Conservation (phyloP, 64 coral and sea anemone species). For the Cladopsammia gracilis region DNA sequence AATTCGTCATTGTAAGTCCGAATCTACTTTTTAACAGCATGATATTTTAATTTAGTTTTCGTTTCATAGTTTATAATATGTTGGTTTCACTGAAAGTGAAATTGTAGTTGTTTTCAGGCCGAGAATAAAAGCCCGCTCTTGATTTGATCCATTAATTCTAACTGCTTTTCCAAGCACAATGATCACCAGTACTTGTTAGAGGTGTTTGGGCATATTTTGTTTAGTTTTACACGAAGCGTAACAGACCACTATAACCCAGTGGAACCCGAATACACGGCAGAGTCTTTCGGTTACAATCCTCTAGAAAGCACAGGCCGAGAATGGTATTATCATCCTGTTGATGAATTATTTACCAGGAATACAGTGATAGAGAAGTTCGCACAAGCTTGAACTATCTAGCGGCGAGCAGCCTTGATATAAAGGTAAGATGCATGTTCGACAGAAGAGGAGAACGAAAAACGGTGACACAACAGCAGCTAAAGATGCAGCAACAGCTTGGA, state of each 20-base stretch:
- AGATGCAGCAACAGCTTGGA: neutral
- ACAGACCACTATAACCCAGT: neutral
- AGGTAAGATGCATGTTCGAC: neutral
- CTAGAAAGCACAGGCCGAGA: neutral
- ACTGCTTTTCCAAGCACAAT: neutral
- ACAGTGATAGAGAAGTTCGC: neutral
- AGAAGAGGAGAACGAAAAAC: neutral
- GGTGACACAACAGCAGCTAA: neutral
- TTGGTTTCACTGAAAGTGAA: too few relatives aligned
- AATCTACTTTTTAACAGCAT: too few relatives aligned
- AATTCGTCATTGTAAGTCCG: too few relatives aligned
- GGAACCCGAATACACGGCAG: neutral
- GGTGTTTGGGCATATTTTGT: neutral
- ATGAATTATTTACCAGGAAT: slow-evolving; percentile 21
- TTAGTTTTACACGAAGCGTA: neutral
- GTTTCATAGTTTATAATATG: too few relatives aligned
- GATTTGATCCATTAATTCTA: too few relatives aligned
- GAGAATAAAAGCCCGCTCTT: too few relatives aligned
- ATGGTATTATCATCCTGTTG: neutral
- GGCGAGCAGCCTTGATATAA: neutral
- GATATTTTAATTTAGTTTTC: too few relatives aligned
- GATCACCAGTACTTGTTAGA: neutral
- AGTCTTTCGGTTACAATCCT: neutral
- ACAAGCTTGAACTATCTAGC: neutral
- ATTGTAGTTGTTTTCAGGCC: too few relatives aligned